Conservation (phyloP, 1,140 invertebrate genomes). For the Cotesia typhae region DNA sequence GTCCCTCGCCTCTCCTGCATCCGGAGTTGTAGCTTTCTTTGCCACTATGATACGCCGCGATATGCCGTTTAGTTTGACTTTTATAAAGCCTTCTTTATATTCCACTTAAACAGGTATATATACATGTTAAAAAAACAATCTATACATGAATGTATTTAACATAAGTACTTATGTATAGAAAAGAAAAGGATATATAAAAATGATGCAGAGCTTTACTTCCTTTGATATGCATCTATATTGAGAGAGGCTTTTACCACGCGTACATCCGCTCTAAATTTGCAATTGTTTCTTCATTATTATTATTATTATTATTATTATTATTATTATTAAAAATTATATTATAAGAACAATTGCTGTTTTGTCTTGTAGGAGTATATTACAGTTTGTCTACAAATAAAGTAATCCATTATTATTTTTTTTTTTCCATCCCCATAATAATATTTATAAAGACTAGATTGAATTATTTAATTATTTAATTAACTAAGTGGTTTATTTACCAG, state of each 20-base stretch:
- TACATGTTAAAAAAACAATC: background rate
- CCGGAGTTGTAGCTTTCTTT: constrained; percentile 39
- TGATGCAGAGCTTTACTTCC: constrained; percentile 7
- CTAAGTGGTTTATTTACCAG: too few relatives aligned
- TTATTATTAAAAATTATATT: too few relatives aligned
- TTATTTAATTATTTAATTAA: too few relatives aligned
- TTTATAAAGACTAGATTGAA: too few relatives aligned
- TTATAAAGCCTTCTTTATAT: constrained; percentile 40
- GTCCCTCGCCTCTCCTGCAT: constrained; percentile 45
- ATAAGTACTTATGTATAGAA: background rate
- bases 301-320: background rate
- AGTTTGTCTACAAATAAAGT: too few relatives aligned
- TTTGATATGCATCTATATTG: background rate
- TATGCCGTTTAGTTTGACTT: constrained; percentile 24
- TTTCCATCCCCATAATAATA: too few relatives aligned
- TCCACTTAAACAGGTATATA: constrained; percentile 38
- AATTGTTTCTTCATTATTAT: background rate
- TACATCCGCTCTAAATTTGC: constrained; percentile 28
- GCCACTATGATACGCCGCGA: background rate
- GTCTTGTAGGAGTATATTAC: too few relatives aligned
- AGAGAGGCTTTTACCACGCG: constrained; percentile 22
- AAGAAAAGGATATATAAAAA: background rate
- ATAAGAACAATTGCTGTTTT: too few relatives aligned
- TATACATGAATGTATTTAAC: background rate
- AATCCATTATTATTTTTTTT: too few relatives aligned